These are phyloP conservation scores for Campylomormyrus numenius DNA, from an alignment of 2,113 vertebrate genomes.

Conservation along the genomic window DNA sequence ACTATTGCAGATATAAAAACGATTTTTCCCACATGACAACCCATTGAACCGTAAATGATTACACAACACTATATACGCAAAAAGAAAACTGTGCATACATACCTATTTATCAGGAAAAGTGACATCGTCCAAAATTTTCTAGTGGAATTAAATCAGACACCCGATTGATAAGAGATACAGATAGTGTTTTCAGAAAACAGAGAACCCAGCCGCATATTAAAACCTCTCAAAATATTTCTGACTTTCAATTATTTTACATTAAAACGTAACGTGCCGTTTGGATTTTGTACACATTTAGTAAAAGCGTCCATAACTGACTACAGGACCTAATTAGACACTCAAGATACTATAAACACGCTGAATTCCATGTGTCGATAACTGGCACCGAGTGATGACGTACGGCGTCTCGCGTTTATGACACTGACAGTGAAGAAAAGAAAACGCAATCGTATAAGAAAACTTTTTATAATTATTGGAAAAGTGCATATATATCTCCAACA, in stretches of 20 bases:
- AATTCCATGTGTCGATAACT: not conserved
- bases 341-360: not conserved
- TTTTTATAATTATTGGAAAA: not conserved
- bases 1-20: not conserved
- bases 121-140: slow-evolving; percentile 36
- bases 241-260: not conserved
- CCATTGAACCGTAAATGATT: not conserved
- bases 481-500: not conserved
- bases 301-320: not conserved
- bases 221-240: not conserved
- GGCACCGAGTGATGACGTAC: not conserved
- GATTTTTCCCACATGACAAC: not conserved
- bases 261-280: not conserved
- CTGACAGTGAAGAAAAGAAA: not conserved
- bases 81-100: not conserved
- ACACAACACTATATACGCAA: not conserved
- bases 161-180: not conserved
- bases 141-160: not conserved
- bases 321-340: not conserved
- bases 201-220: not conserved
- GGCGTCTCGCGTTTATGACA: not conserved
- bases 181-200: not conserved
- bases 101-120: slow-evolving; percentile 56
- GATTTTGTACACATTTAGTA: not conserved
- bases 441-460: not conserved